Base-by-base conservation (phyloP, 2,113 vertebrate species). In the Petrocephalus microphthalmus region DNA sequence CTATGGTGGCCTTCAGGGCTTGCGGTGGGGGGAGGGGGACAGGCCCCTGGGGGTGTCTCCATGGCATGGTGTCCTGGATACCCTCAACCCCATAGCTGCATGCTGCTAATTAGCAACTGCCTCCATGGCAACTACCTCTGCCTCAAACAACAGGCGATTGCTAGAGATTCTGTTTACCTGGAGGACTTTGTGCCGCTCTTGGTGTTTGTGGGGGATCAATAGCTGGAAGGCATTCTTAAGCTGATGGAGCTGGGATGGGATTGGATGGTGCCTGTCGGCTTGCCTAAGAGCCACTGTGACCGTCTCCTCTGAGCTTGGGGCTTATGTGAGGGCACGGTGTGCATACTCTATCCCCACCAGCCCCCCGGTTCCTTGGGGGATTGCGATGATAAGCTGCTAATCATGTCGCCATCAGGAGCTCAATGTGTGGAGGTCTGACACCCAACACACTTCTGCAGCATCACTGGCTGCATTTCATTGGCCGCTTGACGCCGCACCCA, bases 41-140 rank as follows among this genome's bases (percentile, higher is more conserved):
- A 5, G 60, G 96, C 96, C 97, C 74, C 74, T 45, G 74, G 15
- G 74, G 42, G 74, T 45, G 74, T 81, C 81, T 49, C 45, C 45
- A 8, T 83, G 10, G 42, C 81, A 97, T 95, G 96, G 96, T 96
- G 97, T 97, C 97, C 97, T 97, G 94, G 96, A 97, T 97, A 96
- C 97, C 96, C 97, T 97, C 98, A 97, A 97, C 97, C 97, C 47
- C 97, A 94, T 94, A 95, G 95, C 97, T 98, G 97, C 97, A 98
- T 97, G 96, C 96, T 96, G 97, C 98, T 99, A 99, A 99, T 99
- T 99, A 99, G 98, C 97, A 98, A 98, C 98, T 93, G 95, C 98
- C 97, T 96, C 98, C 97, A 98, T 98, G 96, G 98, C 96, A 98
- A 99, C 98, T 97, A 94, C 97, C 96, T 97, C 96, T 95, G 94